phyloP scores from a whole-genome alignment of 2,888 invertebrate genomes.

The Stenodema calcarata region DNA sequence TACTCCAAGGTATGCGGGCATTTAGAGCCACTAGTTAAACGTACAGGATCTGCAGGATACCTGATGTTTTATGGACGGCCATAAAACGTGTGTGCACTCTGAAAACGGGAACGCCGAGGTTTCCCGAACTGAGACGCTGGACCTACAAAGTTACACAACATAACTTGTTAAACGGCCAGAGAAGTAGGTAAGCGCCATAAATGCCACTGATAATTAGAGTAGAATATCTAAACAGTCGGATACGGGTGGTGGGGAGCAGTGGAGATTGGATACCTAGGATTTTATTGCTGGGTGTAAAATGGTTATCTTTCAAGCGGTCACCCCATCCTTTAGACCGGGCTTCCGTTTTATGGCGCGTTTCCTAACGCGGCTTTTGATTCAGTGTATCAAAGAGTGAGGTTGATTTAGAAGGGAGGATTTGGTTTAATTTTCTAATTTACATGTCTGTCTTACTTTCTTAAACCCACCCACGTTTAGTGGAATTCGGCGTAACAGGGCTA shows the following conservation, averaged over 20 bases:
- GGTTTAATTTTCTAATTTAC: constrained; percentile 6
- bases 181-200: background rate
- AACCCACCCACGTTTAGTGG: background rate
- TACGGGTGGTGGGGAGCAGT: background rate
- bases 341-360: constrained; percentile 2
- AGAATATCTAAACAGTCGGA: constrained; percentile 23
- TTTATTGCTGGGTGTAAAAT: constrained; percentile 42
- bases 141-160: background rate
- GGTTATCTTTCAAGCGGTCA: constrained; percentile 30
- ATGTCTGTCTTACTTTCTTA: background rate
- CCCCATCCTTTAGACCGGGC: background rate
- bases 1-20: background rate
- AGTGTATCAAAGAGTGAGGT: background rate
- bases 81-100: background rate
- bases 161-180: background rate
- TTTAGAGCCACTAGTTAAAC: background rate
- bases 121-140: background rate
- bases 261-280: constrained; percentile 8
- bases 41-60: background rate
- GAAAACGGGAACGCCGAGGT: background rate
- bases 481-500: background rate
- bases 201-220: constrained; percentile 36
- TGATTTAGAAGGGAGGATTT: background rate
- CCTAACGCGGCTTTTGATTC: background rate
- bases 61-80: background rate